Evolutionary conservation across 2,113 vertebrate species (phyloP).

Genomic region (Bubalus kerabau): DNA sequence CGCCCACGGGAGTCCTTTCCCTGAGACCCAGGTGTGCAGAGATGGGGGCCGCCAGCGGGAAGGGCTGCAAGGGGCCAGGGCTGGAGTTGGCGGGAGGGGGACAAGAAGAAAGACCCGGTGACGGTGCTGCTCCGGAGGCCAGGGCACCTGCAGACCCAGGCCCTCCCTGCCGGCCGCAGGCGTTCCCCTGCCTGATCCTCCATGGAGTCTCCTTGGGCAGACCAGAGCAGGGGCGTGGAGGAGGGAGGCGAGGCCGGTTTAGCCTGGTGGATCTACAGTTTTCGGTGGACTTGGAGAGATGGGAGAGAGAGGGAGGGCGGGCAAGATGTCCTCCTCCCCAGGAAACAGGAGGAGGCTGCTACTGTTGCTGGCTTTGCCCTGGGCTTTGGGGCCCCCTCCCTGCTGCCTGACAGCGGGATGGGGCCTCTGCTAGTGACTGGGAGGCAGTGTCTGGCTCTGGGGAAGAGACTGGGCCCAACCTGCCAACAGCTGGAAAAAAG

Average conservation of each 20-base stretch:
- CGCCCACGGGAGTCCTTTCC: neutral
- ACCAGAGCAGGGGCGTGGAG: neutral
- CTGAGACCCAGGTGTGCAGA: neutral
- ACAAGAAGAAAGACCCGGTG: neutral
- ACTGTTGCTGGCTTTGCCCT: conserved; percentile 62
- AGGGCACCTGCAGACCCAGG: neutral
- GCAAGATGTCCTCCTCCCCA: neutral
- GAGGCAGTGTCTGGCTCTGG: neutral
- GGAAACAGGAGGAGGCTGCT: conserved; percentile 27
- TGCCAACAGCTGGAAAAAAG: neutral
- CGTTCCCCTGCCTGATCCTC: neutral
- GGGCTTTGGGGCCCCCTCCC: neutral
- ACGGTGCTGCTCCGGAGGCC: neutral
- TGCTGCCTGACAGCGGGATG: neutral
- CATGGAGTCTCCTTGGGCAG: neutral
- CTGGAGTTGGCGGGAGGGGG: neutral
- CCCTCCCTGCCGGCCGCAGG: neutral
- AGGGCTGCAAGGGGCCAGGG: neutral
- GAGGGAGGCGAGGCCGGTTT: neutral
- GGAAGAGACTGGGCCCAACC: neutral
- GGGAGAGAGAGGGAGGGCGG: neutral
- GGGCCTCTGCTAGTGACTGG: neutral
- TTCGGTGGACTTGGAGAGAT: neutral
- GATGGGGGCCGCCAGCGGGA: neutral
- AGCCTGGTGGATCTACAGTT: neutral